Evolutionary conservation across 2,797 vertebrate genomes (phyloP), one percentile per base, ranked within the genome.

Genomic region (Halcyon smyrnensis): DNA sequence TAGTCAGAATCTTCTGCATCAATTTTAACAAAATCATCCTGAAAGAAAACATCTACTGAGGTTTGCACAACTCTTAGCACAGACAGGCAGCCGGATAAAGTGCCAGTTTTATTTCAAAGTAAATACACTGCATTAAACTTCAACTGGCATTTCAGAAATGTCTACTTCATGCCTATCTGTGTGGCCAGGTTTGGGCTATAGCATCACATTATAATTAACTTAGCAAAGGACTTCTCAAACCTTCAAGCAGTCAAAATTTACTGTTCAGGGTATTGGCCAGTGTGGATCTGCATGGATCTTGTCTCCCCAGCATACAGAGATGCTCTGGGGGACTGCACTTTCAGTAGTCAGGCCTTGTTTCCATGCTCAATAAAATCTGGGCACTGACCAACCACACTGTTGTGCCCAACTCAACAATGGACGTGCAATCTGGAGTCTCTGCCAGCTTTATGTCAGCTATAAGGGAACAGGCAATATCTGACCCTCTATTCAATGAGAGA

Each of bases 371-470:
- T 79, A 73, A 77, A 67, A 87, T 62, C 43, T 69, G 87, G 24
- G 59, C 67, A 65, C 45, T 34, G 46, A 73, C 11, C 11, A 32
- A 3, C 13, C 12, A 19, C 46, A 12, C 43, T 6, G 10, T 17
- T 67, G 56, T 80, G 75, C 39, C 64, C 0, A 0, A 32, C 54
- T 91, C 36, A 18, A 59, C 67, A 79, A 24, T 13, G 43, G 54
- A 18, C 13, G 11, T 2, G 17, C 60, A 27, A 19, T 46, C 30
- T 70, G 51, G 56, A 84, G 39, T 11, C 64, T 85, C 45, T 93
- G 95, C 68, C 90, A 95, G 79, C 56, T 88, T 84, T 77, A 56
- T 39, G 73, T 93, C 85, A 90, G 68, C 85, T 86, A 0, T 20
- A 69, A 84, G 23, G 73, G 39, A 6, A 48, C 65, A 88, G 71